Evolutionary conservation across 2,888 invertebrate species (phyloP).

Genomic region (Elmis aenea): DNA sequence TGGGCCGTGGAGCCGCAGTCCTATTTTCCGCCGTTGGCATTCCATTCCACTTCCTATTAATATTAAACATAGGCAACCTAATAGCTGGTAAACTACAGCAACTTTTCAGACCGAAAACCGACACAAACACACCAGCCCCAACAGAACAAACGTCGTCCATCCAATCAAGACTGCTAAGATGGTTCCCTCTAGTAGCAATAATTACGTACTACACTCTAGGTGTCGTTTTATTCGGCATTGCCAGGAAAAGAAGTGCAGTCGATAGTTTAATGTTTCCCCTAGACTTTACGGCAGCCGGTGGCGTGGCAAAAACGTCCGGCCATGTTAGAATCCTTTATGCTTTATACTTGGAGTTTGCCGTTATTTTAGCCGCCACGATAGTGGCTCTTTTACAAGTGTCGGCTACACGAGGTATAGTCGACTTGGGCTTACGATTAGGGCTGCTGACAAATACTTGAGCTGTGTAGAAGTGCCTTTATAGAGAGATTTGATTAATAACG

Average conservation of each 20-base stretch:
- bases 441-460: slow-evolving; percentile 50
- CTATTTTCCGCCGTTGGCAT: slow-evolving; percentile 63
- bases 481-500: slow-evolving; percentile 7
- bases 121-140: slow-evolving; percentile 12
- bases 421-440: slow-evolving; percentile 52
- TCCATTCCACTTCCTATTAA: slow-evolving; percentile 61
- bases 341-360: slow-evolving; percentile 63
- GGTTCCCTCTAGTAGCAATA: slow-evolving; percentile 46
- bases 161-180: slow-evolving; percentile 39
- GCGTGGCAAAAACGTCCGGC: slow-evolving; percentile 56
- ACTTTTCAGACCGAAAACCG: slow-evolving; percentile 32
- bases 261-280: slow-evolving; percentile 62
- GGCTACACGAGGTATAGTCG: slow-evolving; percentile 53
- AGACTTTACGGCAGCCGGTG: slow-evolving; percentile 66
- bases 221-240: slow-evolving; percentile 56
- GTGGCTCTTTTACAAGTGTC: slow-evolving; percentile 57
- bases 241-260: slow-evolving; percentile 47
- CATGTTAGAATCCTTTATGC: slow-evolving; percentile 59
- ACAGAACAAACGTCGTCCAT: slow-evolving; percentile 11
- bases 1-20: slow-evolving; percentile 58
- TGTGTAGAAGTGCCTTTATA: slow-evolving; percentile 16
- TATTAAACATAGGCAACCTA: slow-evolving; percentile 52
- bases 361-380: slow-evolving; percentile 56
- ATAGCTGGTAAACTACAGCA: slow-evolving; percentile 49
- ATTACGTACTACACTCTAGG: slow-evolving; percentile 57